Evolutionary conservation across 2,888 invertebrate species (phyloP), one percentile per base, ranked within the genome.

Genomic region (Euspilapteryx auroguttella): DNA sequence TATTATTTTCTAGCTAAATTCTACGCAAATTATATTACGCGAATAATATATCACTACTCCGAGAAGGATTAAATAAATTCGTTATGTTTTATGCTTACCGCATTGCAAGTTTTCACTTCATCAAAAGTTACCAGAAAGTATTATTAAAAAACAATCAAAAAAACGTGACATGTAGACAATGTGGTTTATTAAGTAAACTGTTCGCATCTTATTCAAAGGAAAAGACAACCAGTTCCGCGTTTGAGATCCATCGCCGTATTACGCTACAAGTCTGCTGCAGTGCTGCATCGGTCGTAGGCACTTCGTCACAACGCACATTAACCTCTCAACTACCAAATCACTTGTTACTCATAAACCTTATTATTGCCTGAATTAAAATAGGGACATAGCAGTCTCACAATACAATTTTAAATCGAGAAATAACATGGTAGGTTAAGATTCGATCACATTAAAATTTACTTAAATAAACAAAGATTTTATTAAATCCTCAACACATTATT

Each of bases 241-340:
- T 53, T 69, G 71, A 73, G 73, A 73, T 73, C n/a, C 73, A 66
- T 62, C 50, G 58, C 65, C 34, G 6, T 38, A n/a, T n/a, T n/a
- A n/a, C n/a, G n/a, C n/a, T n/a, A n/a, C n/a, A n/a, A n/a, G n/a
- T n/a, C n/a, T n/a, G n/a, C n/a, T n/a, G n/a, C n/a, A n/a, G n/a
- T n/a, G n/a, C n/a, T n/a, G n/a, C n/a, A n/a, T n/a, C n/a, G n/a
- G n/a, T n/a, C n/a, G n/a, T n/a, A n/a, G n/a, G n/a, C n/a, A n/a
- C n/a, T n/a, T n/a, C n/a, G n/a, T n/a, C n/a, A n/a, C n/a, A n/a
- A n/a, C n/a, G n/a, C n/a, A n/a, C n/a, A n/a, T n/a, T n/a, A n/a
- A n/a, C n/a, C n/a, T n/a, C n/a, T n/a, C n/a, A n/a, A n/a, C n/a
- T n/a, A n/a, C n/a, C n/a, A n/a, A n/a, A n/a, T n/a, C n/a, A n/a